These are phyloP conservation scores for Drosophila borealis DNA, from an alignment of 2,888 invertebrate genomes.

Conservation along the genomic window DNA sequence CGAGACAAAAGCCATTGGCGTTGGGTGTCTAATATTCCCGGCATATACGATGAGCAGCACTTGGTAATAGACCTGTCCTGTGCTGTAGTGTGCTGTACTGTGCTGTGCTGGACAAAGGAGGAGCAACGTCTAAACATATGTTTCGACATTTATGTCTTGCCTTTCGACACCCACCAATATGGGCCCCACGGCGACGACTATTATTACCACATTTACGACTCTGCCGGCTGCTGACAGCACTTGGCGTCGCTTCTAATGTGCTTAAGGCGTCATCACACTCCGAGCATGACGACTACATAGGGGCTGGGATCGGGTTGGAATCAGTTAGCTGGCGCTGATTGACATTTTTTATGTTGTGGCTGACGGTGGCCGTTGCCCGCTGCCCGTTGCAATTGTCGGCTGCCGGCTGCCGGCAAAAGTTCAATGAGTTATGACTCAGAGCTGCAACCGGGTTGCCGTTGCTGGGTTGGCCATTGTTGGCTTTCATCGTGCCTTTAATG, in stretches of 20 bases:
- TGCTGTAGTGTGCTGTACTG: too few relatives aligned
- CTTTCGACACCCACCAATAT: constrained; percentile 63
- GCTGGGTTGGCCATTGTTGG: constrained; percentile 34
- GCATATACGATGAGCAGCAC: constrained; percentile 35
- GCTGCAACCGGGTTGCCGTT: constrained; percentile 13
- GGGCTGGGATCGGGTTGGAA: background rate
- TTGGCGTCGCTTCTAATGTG: constrained; percentile 56
- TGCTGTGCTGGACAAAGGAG: constrained; percentile 14
- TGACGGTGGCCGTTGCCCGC: constrained; percentile 15
- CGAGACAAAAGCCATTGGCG: constrained; percentile 20
- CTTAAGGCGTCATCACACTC: constrained; percentile 50
- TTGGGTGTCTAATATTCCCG: constrained; percentile 19
- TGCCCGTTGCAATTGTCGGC: constrained; percentile 42
- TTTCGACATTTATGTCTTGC: constrained; percentile 74
- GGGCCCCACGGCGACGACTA: constrained; percentile 70
- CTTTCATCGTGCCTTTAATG: constrained; percentile 53
- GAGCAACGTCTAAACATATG: constrained; percentile 58
- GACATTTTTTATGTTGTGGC: constrained; percentile 69
- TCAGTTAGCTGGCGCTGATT: constrained; percentile 62
- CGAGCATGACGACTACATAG: background rate
- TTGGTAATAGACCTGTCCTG: constrained; percentile 69
- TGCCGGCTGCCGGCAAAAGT: constrained; percentile 61
- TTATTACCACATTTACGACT: constrained; percentile 69
- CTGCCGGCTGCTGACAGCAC: constrained; percentile 47
- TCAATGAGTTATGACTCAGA: constrained; percentile 74